Conservation (phyloP, 1,140 invertebrate species). For the Marisa cornuarietis region DNA sequence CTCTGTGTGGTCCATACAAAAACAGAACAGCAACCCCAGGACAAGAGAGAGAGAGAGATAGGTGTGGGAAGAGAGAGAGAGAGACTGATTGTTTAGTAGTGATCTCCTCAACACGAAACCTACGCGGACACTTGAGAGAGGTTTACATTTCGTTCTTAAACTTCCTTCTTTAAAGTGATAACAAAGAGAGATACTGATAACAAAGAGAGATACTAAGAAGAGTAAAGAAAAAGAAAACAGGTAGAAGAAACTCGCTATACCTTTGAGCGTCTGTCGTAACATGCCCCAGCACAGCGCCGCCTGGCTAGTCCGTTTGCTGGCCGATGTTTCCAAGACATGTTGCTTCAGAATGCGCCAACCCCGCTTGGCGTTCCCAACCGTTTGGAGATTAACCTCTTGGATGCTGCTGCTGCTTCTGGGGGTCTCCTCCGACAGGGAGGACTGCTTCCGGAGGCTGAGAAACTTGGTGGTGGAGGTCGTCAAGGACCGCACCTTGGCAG, state of each 20-base stretch:
- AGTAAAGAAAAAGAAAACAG: background rate
- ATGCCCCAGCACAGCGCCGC: slow-evolving; percentile 39
- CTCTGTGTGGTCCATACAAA: background rate
- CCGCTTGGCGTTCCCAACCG: slow-evolving; percentile 37
- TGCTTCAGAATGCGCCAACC: slow-evolving; percentile 41
- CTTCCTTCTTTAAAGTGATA: background rate
- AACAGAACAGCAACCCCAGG: background rate
- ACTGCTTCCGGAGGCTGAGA: slow-evolving; percentile 19
- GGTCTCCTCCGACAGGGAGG: slow-evolving; percentile 2
- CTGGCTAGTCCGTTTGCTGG: slow-evolving; percentile 29
- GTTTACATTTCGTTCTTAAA: too few species aligned
- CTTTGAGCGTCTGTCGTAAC: slow-evolving; percentile 35
- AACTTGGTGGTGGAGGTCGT: slow-evolving; percentile 29
- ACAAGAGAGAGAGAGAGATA: background rate
- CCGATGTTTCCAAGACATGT: slow-evolving; percentile 35
- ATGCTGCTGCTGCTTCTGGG: too few species aligned
- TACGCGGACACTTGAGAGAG: background rate
- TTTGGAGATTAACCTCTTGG: slow-evolving; percentile 15
- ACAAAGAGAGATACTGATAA: slow-evolving; percentile 3
- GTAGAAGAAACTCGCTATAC: background rate
- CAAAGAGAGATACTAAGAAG: slow-evolving; percentile 8
- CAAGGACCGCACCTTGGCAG: slow-evolving; percentile 29
- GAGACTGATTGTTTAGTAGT: background rate
- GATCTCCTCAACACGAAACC: too few species aligned
- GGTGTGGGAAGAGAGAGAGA: background rate